phyloP scores from a whole-genome alignment of 2,797 vertebrate genomes.

The Sebastes hopkinsi region DNA sequence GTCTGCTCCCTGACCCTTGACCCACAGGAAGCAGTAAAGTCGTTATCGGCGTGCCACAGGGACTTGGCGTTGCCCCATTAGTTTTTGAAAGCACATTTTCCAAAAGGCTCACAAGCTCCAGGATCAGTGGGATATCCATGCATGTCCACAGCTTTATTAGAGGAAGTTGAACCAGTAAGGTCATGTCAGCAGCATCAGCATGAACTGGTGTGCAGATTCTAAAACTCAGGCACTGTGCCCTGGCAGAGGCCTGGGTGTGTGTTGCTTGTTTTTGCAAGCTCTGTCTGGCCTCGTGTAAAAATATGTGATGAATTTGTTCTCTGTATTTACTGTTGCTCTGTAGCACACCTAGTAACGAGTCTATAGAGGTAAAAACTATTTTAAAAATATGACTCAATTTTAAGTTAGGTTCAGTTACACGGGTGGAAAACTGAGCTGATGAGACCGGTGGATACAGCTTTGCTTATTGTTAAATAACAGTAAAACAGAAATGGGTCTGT shows the following conservation, averaged over 20 bases:
- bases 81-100: constrained; percentile 48
- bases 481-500: neutral
- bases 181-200: constrained; percentile 4
- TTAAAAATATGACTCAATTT: neutral
- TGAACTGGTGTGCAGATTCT: constrained; percentile 5
- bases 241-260: neutral
- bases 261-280: constrained; percentile 1
- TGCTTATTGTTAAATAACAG: neutral
- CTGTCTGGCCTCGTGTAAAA: constrained; percentile 7
- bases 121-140: constrained; percentile 19
- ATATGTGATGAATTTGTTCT: constrained; percentile 10
- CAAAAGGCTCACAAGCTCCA: constrained; percentile 2
- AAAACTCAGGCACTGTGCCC: neutral
- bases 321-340: neutral
- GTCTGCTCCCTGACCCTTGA: constrained; percentile 59
- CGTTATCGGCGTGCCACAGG: constrained; percentile 48
- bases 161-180: constrained; percentile 9
- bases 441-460: neutral
- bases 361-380: neutral
- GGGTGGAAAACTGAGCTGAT: neutral
- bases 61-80: constrained; percentile 7
- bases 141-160: neutral
- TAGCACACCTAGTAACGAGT: neutral
- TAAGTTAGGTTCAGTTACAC: neutral
- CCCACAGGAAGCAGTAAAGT: constrained; percentile 63